phyloP scores from a whole-genome alignment of 1,140 invertebrate species.

The Drosophila repleta region DNA sequence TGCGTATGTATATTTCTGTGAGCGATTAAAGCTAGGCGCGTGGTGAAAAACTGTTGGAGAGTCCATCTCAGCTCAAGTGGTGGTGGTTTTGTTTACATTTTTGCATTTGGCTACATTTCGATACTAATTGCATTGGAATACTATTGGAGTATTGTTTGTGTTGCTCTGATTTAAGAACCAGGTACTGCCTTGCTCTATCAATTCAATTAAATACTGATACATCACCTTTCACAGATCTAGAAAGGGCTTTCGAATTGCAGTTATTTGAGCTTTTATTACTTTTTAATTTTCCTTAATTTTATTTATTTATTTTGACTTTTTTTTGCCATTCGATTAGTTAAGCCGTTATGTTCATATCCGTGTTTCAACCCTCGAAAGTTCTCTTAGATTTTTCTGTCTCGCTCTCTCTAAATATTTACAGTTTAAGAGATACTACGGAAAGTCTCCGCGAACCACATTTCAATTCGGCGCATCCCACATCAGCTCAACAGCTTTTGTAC shows the following conservation, averaged over 20 bases:
- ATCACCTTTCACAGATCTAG: slow-evolving; percentile 30
- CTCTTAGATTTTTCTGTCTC: slow-evolving; percentile 46
- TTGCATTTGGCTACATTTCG: slow-evolving; percentile 9
- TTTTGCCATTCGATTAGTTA: slow-evolving; percentile 30
- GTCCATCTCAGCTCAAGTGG: slow-evolving; percentile 48
- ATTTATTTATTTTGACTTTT: not conserved
- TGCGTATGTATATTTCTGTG: slow-evolving; percentile 8
- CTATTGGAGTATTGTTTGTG: not conserved
- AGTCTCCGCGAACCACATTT: slow-evolving; percentile 48
- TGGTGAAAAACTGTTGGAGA: slow-evolving; percentile 68
- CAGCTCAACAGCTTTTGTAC: slow-evolving; percentile 47
- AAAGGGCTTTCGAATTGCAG: slow-evolving; percentile 16
- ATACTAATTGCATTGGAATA: slow-evolving; percentile 66
- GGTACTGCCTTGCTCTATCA: not conserved
- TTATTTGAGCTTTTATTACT: not conserved
- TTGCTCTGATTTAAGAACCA: not conserved
- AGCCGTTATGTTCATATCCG: slow-evolving; percentile 17
- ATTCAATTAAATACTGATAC: not conserved
- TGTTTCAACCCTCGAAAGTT: slow-evolving; percentile 44
- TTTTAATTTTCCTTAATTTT: not conserved
- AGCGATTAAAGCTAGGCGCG: slow-evolving; percentile 70
- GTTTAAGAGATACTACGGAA: slow-evolving; percentile 15
- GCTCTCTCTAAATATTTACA: slow-evolving; percentile 18
- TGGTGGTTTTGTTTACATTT: slow-evolving; percentile 62
- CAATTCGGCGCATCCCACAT: slow-evolving; percentile 26